Base-by-base conservation (phyloP, 2,888 invertebrate species). In the Microctonus aethiopoides region DNA sequence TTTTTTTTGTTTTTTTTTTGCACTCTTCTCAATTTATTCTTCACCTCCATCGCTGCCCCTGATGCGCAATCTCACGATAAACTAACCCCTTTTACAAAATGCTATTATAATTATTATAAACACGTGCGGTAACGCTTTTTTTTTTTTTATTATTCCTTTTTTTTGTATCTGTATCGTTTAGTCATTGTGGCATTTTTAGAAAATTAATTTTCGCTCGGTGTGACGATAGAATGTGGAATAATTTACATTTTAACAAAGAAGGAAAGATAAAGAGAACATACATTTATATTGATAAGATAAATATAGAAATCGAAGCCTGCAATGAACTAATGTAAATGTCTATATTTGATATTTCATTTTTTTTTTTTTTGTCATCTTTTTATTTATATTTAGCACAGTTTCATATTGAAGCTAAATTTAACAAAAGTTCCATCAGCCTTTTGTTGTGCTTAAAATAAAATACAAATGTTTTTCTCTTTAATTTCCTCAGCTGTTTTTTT, bases 51-150 rank as follows among this genome's bases (percentile, higher is more conserved):
- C 7, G 1, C 4, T 16, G 7, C 26, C 3, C 10, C 11, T 34
- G 57, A 16, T 7, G 3, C 32, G 1, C 16, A 16, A 29, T n/a
- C 10, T n/a, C 11, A 29, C 39, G 13, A 64, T 54, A 36, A 65
- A 39, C 65, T 56, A 65, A 56, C 26, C 41, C n/a, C 26, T 51
- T 46, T 32, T 34, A 20, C 1, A 11, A 65, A 65, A 56, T 65
- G 29, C 56, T 36, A 56, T 56, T 56, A 65, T 22, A 65, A 6
- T n/a, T n/a, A n/a, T n/a, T n/a, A n/a, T n/a, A n/a, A n/a, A n/a
- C 26, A n/a, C 16, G 13, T 24, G 39, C 20, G 3, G 13, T 46
- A 29, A 29, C 7, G 7, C 29, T 32, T 20, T 51, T 59, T 4
- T 20, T 32, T 26, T 16, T 1, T 32, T 13, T 16, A 16, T 16